Base-by-base conservation (phyloP, 2,888 invertebrate genomes). In the Ornithoptera alexandrae region DNA sequence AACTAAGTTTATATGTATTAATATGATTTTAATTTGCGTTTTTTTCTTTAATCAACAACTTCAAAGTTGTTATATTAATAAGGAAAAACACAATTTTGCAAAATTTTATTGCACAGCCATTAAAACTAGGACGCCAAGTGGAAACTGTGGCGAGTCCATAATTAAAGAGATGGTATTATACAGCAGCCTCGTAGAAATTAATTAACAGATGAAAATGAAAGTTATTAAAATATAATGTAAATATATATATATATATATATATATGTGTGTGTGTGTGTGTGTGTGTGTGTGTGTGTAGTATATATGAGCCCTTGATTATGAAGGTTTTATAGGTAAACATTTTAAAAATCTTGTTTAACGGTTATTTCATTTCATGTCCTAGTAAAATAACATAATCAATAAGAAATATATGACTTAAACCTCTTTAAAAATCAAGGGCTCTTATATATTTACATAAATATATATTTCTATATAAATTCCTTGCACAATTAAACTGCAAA, bases 401-500 rank as follows among this genome's bases (percentile, higher is more conserved):
- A 30, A 30, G 4, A 30, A 5, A 30, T 30, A 30, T 30, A 30
- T 3, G 30, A 30, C 30, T 30, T 30, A 3, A 0, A 30, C 30
- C 5, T 1, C 22, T 30, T 30, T 5, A 30, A 4, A 30, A 30
- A 30, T 30, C 30, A 30, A 30, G 3, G 30, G 30, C 22, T 22
- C 22, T 22, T 22, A 22, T 22, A 22, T 22, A 22, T 22, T 22
- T 22, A 22, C 22, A 22, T 22, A 22, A 22, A 22, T 22, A 30
- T 30, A 5, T 30, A 30, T 30, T 3, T 30, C 0, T 30, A 30
- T 30, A 30, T 30, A 4, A 12, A 58, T 66, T 46, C 62, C 61
- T 67, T 57, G 62, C 68, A 71, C 63, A 72, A 69, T 73, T 71
- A 73, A 73, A 72, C 73, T 75, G 73, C 68, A 74, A 76, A 46